Percentiles rank a stretch among this genome's conserved stretches.
These are phyloP conservation scores for Denticeps clupeoides DNA, from an alignment of 2,797 vertebrate species.

Conservation along the genomic window DNA sequence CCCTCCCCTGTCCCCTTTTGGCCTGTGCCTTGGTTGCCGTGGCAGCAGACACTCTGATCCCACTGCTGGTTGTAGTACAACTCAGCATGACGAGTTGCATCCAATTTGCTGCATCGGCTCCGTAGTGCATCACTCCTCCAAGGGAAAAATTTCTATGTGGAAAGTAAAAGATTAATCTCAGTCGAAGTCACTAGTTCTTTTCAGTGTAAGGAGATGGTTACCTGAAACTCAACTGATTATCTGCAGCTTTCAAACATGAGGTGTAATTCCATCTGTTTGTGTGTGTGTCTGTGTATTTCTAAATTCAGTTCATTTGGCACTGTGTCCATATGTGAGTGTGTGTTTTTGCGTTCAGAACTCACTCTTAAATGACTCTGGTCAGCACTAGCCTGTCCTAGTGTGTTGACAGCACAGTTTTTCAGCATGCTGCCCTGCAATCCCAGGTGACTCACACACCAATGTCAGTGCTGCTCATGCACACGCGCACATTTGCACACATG, in stretches of 20 bases:
- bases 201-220: too few species aligned
- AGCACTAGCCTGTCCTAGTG: constrained; percentile 18
- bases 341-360: neutral
- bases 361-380: constrained; percentile 17
- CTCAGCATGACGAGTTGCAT: too few species aligned
- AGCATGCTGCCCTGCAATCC: constrained; percentile 4
- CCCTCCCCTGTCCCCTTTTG: neutral
- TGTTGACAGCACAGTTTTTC: constrained; percentile 28
- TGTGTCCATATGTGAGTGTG: neutral
- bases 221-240: too few species aligned
- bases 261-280: too few species aligned
- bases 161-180: too few species aligned
- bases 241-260: too few species aligned
- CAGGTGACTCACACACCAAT: constrained; percentile 18
- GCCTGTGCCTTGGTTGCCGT: constrained; percentile 30
- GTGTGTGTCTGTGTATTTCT: constrained; percentile 2
- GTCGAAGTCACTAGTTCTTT: too few species aligned
- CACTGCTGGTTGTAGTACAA: constrained; percentile 33
- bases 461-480: constrained; percentile 12
- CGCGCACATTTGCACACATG: too few species aligned
- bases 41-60: constrained; percentile 38
- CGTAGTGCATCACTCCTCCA: neutral
- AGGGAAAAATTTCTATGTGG: too few species aligned
- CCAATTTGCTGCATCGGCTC: too few species aligned
- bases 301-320: too few species aligned